These are phyloP conservation scores for Columba livia DNA, from an alignment of 2,113 vertebrate species.

Conservation along the genomic window DNA sequence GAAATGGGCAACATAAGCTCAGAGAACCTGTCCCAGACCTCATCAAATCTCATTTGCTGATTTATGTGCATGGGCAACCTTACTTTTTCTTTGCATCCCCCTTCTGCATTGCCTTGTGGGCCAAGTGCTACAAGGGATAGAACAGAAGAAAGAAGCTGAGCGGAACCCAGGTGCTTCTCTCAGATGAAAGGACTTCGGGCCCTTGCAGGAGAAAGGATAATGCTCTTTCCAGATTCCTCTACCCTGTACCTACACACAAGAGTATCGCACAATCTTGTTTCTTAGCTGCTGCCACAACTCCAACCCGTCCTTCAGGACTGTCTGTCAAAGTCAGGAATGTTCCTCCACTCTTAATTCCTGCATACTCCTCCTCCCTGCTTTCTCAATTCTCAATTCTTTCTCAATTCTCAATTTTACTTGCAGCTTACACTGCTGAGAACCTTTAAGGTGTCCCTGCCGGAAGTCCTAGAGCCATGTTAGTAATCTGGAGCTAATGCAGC, in stretches of 20 bases:
- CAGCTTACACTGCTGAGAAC: neutral
- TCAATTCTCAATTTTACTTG: neutral
- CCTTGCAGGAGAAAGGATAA: neutral
- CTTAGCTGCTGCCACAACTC: neutral
- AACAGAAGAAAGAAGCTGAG: neutral
- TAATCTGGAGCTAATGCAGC: neutral
- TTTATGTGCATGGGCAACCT: neutral
- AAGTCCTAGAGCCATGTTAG: neutral
- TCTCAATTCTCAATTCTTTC: neutral
- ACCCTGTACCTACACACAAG: neutral
- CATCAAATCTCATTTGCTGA: neutral
- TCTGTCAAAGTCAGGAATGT: neutral
- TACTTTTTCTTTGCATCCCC: neutral
- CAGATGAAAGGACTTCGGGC: neutral
- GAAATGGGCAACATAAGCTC: neutral
- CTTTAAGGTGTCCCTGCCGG: neutral
- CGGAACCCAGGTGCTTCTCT: neutral
- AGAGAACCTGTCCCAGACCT: neutral
- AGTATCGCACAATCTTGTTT: neutral
- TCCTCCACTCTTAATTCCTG: neutral
- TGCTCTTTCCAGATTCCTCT: neutral
- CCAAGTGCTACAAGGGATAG: neutral
- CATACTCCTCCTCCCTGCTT: neutral
- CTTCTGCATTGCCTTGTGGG: neutral
- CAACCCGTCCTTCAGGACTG: neutral